These are phyloP conservation scores for Pseudoips prasinana DNA, from an alignment of 2,888 invertebrate species.

Conservation along the genomic window DNA sequence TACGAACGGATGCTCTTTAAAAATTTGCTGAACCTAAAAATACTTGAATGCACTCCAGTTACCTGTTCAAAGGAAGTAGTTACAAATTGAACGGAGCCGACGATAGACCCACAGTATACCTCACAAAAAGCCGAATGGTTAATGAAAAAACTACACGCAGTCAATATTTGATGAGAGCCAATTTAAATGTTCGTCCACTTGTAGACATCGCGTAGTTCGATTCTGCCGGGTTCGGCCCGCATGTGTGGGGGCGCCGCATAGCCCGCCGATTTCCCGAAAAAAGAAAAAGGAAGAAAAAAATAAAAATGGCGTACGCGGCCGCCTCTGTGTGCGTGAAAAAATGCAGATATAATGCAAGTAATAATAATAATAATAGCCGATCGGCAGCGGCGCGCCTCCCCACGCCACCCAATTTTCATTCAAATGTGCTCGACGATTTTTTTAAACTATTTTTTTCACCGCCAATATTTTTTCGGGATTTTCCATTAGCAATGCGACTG, in stretches of 20 bases:
- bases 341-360: slow-evolving; percentile 81
- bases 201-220: slow-evolving; percentile 80
- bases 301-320: slow-evolving; percentile 68
- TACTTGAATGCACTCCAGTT: slow-evolving; percentile 10
- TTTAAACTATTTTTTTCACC: slow-evolving; percentile 66
- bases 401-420: slow-evolving; percentile 78
- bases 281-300: slow-evolving; percentile 70
- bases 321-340: slow-evolving; percentile 73
- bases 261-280: slow-evolving; percentile 69
- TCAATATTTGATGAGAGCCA: slow-evolving; percentile 82
- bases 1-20: no score
- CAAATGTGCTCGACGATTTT: slow-evolving; percentile 75
- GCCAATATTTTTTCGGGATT: slow-evolving; percentile 77
- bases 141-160: slow-evolving; percentile 80
- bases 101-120: slow-evolving; percentile 42
- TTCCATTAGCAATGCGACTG: slow-evolving; percentile 74
- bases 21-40: no score
- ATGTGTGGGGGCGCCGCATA: slow-evolving; percentile 55
- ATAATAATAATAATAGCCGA: slow-evolving; percentile 81
- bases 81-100: slow-evolving; percentile 60
- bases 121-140: slow-evolving; percentile 70
- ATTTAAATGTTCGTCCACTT: slow-evolving; percentile 81
- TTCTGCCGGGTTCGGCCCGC: slow-evolving; percentile 43
- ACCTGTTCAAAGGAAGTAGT: slow-evolving; percentile 54
- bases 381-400: slow-evolving; percentile 61